These are phyloP conservation scores for Drosophila insularis DNA, from an alignment of 1,140 invertebrate genomes.

Conservation along the genomic window DNA sequence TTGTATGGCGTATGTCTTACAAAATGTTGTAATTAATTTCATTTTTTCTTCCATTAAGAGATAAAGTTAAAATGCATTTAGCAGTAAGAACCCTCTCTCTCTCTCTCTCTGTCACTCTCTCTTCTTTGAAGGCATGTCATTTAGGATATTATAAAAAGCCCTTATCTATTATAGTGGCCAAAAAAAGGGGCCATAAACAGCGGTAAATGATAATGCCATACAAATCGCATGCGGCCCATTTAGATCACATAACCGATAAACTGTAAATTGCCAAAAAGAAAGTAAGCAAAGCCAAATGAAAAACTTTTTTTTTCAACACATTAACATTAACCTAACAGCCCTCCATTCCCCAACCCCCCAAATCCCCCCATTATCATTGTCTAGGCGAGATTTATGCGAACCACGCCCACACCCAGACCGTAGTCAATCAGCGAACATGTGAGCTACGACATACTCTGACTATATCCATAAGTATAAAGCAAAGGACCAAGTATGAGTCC, in stretches of 20 bases:
- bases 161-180: too few relatives aligned
- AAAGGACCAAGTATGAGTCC: not conserved
- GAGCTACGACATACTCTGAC: slow-evolving; percentile 26
- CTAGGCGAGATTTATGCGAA: slow-evolving; percentile 44
- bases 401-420: slow-evolving; percentile 22
- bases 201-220: slow-evolving; percentile 70
- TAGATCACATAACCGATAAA: slow-evolving; percentile 79
- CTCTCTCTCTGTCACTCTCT: not conserved
- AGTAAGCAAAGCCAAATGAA: slow-evolving; percentile 34
- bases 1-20: slow-evolving; percentile 73
- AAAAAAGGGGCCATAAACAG: slow-evolving; percentile 30
- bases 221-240: slow-evolving; percentile 71
- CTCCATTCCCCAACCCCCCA: slow-evolving; percentile 26
- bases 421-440: slow-evolving; percentile 70
- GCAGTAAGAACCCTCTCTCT: too few relatives aligned
- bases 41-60: too few relatives aligned
- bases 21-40: slow-evolving; percentile 75
- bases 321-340: slow-evolving; percentile 62
- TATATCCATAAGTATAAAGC: not conserved
- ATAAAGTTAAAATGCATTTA: too few relatives aligned
- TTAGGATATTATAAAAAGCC: too few relatives aligned
- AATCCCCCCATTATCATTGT: slow-evolving; percentile 45
- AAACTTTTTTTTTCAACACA: slow-evolving; percentile 65
- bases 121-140: not conserved
- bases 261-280: slow-evolving; percentile 66